Percentiles rank a stretch among this genome's conserved stretches.
Evolutionary conservation across 2,888 invertebrate genomes (phyloP).

Genomic region (Leptura quadrifasciata): DNA sequence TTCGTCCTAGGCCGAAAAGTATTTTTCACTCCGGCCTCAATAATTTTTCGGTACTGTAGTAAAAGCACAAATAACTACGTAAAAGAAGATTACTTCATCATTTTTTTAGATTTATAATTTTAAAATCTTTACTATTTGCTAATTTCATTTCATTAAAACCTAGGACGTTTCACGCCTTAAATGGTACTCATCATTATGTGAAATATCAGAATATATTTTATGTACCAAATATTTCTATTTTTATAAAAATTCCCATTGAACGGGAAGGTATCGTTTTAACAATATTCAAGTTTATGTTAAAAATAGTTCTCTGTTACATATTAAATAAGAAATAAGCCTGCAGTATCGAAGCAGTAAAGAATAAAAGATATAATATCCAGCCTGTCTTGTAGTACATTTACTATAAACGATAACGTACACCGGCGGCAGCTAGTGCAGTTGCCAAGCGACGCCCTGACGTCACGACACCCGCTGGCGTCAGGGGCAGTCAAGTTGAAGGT

Average conservation of each 20-base stretch:
- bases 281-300: not conserved
- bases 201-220: not conserved
- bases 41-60: too few relatives aligned
- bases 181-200: too few relatives aligned
- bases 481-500: slow-evolving; percentile 72
- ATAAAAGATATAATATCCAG: slow-evolving; percentile 7
- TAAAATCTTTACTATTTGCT: too few relatives aligned
- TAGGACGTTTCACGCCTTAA: too few relatives aligned
- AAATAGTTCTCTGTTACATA: not conserved
- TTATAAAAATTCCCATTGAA: too few relatives aligned
- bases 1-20: too few relatives aligned
- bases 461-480: slow-evolving; percentile 66
- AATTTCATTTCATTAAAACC: too few relatives aligned
- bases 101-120: too few relatives aligned
- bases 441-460: slow-evolving; percentile 68
- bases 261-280: not conserved
- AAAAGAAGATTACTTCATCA: too few relatives aligned
- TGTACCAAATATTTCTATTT: not conserved
- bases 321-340: not conserved
- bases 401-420: slow-evolving; percentile 45
- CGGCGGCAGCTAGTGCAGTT: slow-evolving; percentile 55
- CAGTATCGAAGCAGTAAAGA: not conserved
- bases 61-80: too few relatives aligned
- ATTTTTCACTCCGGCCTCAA: too few relatives aligned
- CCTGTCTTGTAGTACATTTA: slow-evolving; percentile 12